Evolutionary conservation across 2,888 invertebrate species (phyloP).

Genomic region (Molorchus minor): DNA sequence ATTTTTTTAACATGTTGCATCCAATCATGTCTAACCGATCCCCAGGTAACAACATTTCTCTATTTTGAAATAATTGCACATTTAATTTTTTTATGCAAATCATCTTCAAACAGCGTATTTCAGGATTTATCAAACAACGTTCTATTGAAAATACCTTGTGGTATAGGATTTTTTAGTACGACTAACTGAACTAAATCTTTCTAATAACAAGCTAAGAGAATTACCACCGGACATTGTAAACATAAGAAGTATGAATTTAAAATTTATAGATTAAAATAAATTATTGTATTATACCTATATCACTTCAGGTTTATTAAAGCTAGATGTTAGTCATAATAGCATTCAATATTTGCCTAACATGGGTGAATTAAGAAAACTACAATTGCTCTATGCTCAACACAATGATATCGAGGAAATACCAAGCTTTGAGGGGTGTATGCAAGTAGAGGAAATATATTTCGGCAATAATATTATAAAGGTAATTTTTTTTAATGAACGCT

Average conservation of each 20-base stretch:
- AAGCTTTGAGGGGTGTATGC: conserved; percentile 77
- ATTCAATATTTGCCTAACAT: conserved; percentile 72
- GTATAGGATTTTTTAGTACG: conserved; percentile 86
- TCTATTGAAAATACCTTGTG: conserved; percentile 76
- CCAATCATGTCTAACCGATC: too few relatives aligned
- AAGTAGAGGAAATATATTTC: conserved; percentile 82
- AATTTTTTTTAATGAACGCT: too few relatives aligned
- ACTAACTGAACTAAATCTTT: conserved; percentile 76
- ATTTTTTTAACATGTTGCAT: too few relatives aligned
- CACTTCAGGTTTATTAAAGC: conserved; percentile 71
- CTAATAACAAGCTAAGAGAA: conserved; percentile 77
- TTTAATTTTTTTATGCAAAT: too few relatives aligned
- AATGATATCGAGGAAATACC: conserved; percentile 83
- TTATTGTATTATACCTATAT: conserved; percentile 4
- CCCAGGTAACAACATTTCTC: too few relatives aligned
- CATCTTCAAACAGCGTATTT: too few relatives aligned
- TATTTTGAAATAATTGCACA: too few relatives aligned
- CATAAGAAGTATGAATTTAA: conserved; percentile 73
- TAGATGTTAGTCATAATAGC: conserved; percentile 79
- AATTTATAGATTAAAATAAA: background rate
- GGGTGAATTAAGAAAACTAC: conserved; percentile 78
- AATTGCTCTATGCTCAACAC: conserved; percentile 80
- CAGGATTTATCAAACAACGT: conserved; percentile 85
- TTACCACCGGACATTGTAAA: conserved; percentile 84
- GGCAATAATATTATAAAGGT: conserved; percentile 85